Evolutionary conservation across 2,113 vertebrate genomes (phyloP), one percentile per base, ranked within the genome.

Genomic region (Steatornis caripensis): DNA sequence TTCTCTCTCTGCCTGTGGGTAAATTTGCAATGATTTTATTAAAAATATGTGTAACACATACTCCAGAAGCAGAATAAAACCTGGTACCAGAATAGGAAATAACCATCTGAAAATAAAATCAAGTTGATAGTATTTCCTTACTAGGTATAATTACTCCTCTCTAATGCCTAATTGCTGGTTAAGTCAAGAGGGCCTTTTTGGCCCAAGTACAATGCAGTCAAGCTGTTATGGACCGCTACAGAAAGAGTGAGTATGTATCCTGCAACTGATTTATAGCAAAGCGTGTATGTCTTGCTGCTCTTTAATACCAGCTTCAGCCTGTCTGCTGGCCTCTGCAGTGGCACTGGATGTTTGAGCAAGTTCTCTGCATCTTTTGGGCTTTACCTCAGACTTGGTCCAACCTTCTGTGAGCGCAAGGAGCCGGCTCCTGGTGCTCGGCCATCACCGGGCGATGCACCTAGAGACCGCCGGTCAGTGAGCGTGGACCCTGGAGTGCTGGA

Each of bases 1-100:
- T 87, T 39, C 53, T 94, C 24, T 86, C 46, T 83, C 62, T 10
- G 29, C 81, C 77, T 89, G 30, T 84, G 75, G 69, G 88, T 79
- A 94, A 81, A 93, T 97, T 87, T 93, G 68, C 64, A 71, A 68
- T 57, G 46, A 80, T 71, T 83, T 90, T 57, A 75, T 81, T 92
- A 94, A 91, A 93, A 93, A 60, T 75, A 48, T 61, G 41, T 85
- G 10, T 64, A 76, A 48, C 66, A 49, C 32, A 45, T 79, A 69
- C 15, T 76, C 65, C 46, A 71, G 12, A 32, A 85, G 64, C 17
- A 69, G 78, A 91, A 82, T 66, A 80, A 91, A 95, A 86, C 30
- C 15, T 46, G 45, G 72, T 86, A 37, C 49, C 70, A 85, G 62
- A 91, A 87, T 36, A 66, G 24, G 64, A 90, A 91, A 76, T 85